These are phyloP conservation scores for Altica lythri DNA, from an alignment of 2,888 invertebrate species.

Conservation along the genomic window DNA sequence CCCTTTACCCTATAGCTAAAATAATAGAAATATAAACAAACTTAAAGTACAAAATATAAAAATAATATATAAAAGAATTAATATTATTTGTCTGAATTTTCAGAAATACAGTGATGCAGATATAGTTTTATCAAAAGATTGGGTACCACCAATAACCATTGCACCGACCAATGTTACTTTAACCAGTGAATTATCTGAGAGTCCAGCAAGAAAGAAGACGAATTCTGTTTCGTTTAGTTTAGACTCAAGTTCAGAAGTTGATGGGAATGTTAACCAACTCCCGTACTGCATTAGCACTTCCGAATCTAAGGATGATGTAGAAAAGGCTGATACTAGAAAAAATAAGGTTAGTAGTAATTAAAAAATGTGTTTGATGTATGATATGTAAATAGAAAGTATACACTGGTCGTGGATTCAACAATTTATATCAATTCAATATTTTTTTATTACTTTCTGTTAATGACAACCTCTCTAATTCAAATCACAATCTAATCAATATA, in stretches of 20 bases:
- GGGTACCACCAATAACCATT: conserved; percentile 84
- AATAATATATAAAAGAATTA: no score
- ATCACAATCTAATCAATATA: no score
- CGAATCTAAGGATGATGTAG: conserved; percentile 62
- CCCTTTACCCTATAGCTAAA: no score
- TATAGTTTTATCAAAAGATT: conserved; percentile 83
- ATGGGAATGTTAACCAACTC: conserved; percentile 46
- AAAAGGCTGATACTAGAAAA: conserved; percentile 69
- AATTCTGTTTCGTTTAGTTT: conserved; percentile 75
- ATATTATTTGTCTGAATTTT: background rate
- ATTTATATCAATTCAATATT: no score
- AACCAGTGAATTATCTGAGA: conserved; percentile 56
- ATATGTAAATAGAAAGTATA: no score
- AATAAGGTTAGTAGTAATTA: conserved; percentile 66
- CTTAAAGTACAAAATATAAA: no score
- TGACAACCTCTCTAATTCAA: no score
- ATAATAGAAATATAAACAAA: no score
- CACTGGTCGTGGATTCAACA: no score
- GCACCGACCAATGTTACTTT: conserved; percentile 70
- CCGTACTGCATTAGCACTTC: conserved; percentile 47
- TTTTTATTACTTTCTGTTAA: no score
- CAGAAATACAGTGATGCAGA: conserved; percentile 85
- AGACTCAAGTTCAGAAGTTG: conserved; percentile 64
- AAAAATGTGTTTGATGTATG: no score
- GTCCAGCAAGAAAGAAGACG: conserved; percentile 69